phyloP scores from a whole-genome alignment of 2,797 vertebrate species.

The Heterohyrax brucei region DNA sequence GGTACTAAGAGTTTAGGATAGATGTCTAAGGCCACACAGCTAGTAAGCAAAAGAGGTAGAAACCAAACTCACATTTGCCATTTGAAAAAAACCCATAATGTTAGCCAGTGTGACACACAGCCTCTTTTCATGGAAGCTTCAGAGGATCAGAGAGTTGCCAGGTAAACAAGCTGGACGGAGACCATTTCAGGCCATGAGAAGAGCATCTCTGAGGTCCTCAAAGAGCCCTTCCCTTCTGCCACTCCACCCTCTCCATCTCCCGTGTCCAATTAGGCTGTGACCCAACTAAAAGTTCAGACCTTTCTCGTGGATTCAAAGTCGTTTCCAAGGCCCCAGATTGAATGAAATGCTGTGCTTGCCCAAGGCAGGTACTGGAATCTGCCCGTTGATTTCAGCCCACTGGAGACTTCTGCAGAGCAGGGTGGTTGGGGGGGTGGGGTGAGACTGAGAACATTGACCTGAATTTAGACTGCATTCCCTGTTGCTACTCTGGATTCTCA shows the following conservation, averaged over 20 bases:
- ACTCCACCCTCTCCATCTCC: neutral
- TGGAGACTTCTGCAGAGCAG: neutral
- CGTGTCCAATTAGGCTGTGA: neutral
- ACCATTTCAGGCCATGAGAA: neutral
- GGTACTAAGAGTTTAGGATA: neutral
- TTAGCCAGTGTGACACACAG: neutral
- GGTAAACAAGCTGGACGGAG: conserved; percentile 19
- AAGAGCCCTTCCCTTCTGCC: neutral
- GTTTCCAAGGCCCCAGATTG: neutral
- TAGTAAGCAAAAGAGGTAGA: neutral
- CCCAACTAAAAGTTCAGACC: neutral
- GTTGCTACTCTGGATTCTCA: conserved; percentile 2
- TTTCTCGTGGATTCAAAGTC: neutral
- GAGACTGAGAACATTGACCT: neutral
- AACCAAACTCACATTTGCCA: neutral
- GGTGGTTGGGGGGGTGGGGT: no score
- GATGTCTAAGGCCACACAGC: conserved; percentile 18
- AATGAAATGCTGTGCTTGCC: neutral
- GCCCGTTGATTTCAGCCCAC: neutral
- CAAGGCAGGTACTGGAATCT: neutral
- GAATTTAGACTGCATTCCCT: neutral
- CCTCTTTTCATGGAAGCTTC: conserved; percentile 14
- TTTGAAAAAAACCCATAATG: neutral
- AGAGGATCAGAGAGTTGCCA: neutral
- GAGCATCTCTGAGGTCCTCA: neutral